A percentile compares a stretch with the other conserved stretches of the same genome.
Conservation (phyloP, 2,888 invertebrate genomes). For the Ganaspis brasiliensis region DNA sequence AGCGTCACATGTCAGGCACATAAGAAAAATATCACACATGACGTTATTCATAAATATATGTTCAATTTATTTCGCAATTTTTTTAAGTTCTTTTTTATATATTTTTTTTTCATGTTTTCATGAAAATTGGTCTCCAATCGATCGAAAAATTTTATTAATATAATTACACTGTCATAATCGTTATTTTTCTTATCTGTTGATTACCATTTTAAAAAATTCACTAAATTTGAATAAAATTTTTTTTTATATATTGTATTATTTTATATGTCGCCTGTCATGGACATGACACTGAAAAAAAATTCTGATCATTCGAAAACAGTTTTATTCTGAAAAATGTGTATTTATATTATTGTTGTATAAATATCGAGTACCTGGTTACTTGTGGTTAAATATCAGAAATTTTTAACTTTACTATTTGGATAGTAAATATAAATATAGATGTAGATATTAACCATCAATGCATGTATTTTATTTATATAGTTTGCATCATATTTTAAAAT, state of each 20-base stretch:
- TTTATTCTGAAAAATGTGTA: too few species aligned
- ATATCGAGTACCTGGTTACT: too few species aligned
- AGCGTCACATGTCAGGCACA: slow-evolving; percentile 58
- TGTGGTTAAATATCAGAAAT: too few species aligned
- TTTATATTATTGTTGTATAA: background rate
- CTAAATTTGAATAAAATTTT: background rate
- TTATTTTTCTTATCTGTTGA: too few species aligned
- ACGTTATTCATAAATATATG: background rate
- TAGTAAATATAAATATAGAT: too few species aligned
- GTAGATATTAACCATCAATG: too few species aligned
- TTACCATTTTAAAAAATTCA: too few species aligned
- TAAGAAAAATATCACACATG: slow-evolving; percentile 7
- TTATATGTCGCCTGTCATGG: background rate
- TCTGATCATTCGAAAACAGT: background rate
- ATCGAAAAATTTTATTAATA: slow-evolving; percentile 2
- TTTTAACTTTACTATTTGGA: too few species aligned
- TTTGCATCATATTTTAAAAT: too few species aligned
- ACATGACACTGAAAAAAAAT: background rate
- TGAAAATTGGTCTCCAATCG: background rate
- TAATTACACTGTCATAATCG: too few species aligned
- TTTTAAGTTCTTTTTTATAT: background rate
- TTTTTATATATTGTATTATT: background rate
- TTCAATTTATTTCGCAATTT: background rate
- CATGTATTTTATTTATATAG: too few species aligned
- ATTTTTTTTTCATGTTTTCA: background rate